A percentile compares a stretch with the other conserved stretches of the same genome.
Conservation (phyloP, 2,797 vertebrate genomes). For the Leontocebus nigricollis region DNA sequence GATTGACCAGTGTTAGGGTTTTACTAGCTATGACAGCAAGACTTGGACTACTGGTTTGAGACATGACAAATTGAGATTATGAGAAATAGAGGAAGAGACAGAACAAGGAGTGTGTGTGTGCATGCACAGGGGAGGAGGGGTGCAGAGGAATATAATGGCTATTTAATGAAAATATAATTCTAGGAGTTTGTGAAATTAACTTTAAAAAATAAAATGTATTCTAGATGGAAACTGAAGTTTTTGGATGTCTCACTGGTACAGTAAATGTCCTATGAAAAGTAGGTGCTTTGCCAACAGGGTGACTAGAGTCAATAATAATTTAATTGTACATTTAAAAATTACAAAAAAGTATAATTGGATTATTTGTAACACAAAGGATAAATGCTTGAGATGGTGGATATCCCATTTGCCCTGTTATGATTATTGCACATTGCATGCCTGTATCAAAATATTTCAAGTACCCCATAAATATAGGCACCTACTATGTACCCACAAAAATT, state of each 20-base stretch:
- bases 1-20: neutral
- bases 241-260: neutral
- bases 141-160: neutral
- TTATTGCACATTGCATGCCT: too few relatives aligned
- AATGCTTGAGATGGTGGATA: too few relatives aligned
- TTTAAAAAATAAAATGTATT: neutral
- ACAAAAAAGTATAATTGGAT: too few relatives aligned
- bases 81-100: neutral
- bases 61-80: neutral
- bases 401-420: too few relatives aligned
- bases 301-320: too few relatives aligned
- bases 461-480: too few relatives aligned
- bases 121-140: neutral
- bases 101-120: neutral
- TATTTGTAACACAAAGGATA: too few relatives aligned
- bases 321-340: too few relatives aligned
- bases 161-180: neutral
- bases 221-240: neutral
- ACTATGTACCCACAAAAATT: too few relatives aligned
- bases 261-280: neutral
- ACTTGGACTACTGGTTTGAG: neutral
- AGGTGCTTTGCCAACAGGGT: neutral
- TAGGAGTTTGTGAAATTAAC: neutral
- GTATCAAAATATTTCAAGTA: too few relatives aligned
- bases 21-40: neutral